Base-by-base conservation (phyloP, 2,113 vertebrate genomes). In the Ailurus styani region DNA sequence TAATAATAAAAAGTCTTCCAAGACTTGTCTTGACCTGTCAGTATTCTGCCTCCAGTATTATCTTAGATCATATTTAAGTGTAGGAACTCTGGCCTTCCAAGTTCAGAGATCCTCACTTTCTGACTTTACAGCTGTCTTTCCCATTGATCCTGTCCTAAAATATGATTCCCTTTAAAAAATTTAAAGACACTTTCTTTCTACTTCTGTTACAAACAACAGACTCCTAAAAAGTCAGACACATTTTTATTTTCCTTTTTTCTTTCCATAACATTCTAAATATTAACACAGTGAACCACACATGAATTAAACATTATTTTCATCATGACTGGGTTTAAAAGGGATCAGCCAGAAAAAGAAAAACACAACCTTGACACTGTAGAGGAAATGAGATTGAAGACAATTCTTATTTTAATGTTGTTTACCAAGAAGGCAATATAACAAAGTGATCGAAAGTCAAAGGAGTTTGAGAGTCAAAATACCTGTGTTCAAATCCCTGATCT, bases 231-330 rank as follows among this genome's bases (percentile, higher is more conserved):
- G 34, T 72, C 64, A 96, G 57, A 78, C 18, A 93, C 37, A 82
- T 77, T 86, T 96, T 92, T 34, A 42, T 90, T 93, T 89, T 13
- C 37, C 14, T 93, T 96, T 95, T 91, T 95, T 55, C 68, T 91
- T 93, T 95, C 57, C 29, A 81, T 87, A 94, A 82, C 18, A 55
- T 87, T 96, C 75, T 64, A 95, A 95, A 94, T 92, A 93, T 91
- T 93, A 96, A 75, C 81, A 79, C 45, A 94, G 17, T 96, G 82
- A 96, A 93, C 15, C 25, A 93, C 40, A 75, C 60, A 75, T 95
- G 60, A 96, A 96, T 96, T 96, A 95, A 96, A 96, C 90, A 97
- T 96, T 85, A 96, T 88, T 96, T 96, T 97, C 54, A 95, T 90
- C 87, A 82, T 91, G 89, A 97, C 37, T 72, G 31, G n/a, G 40